Evolutionary conservation across 2,113 vertebrate genomes (phyloP), one percentile per base, ranked within the genome.

Genomic region (Oryzias curvinotus): DNA sequence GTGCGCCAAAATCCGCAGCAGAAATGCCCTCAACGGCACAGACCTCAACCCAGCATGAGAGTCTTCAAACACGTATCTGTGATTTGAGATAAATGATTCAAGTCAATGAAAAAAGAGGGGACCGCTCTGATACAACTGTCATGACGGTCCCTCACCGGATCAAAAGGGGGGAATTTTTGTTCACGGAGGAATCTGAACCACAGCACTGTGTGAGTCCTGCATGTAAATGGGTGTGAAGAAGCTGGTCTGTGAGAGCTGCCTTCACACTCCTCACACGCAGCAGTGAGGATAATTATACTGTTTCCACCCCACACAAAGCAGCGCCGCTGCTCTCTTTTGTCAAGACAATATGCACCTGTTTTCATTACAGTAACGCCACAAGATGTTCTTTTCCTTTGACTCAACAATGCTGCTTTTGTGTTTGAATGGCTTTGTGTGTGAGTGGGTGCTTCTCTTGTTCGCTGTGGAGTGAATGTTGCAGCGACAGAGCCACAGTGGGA

Each of bases 401-500:
- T 59, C 46, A 25, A 61, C 60, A 71, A 49, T 49, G 46, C 23
- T 21, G 25, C 18, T 55, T 42, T 48, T 59, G 54, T 67, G 54
- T 53, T 23, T 19, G 17, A 19, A 18, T 62, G 57, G 19, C 41
- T 28, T 25, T 55, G 8, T 43, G 25, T 61, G 42, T 51, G 16
- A 43, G 28, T 49, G 15, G 5, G 43, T 23, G 53, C 43, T 47
- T 17, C 56, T 43, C 5, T 49, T 7, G 56, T 47, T 50, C n/a
- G 55, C 44, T 53, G 12, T 47, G 44, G 45, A 41, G 54, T 50
- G 51, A 77, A 71, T 68, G 60, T 75, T 56, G 50, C 23, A 65
- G 65, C 68, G 66, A 70, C 60, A 68, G 30, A 71, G 50, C 42
- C 60, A 66, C 61, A 64, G 54, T 72, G 57, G 57, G 71, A 81